Evolutionary conservation across 2,113 vertebrate genomes (phyloP).

Genomic region (Thunnus maccoyii): DNA sequence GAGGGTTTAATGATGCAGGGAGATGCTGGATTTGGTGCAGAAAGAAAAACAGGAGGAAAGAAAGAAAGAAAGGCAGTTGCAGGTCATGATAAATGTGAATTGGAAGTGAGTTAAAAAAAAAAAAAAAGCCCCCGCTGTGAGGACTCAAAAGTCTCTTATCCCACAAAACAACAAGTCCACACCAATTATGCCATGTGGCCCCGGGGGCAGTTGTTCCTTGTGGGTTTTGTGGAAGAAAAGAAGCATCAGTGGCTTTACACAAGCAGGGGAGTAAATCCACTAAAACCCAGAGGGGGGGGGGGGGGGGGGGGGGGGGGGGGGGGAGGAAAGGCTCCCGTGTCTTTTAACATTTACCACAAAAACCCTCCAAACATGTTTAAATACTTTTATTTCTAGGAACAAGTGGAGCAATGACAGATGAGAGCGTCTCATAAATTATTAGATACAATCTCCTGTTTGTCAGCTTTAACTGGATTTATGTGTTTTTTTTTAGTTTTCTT

Average conservation of each 20-base stretch:
- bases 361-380: background rate
- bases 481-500: no score
- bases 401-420: no score
- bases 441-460: no score
- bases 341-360: background rate
- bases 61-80: background rate
- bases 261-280: slow-evolving; percentile 1
- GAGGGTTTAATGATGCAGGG: slow-evolving; percentile 17
- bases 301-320: no score
- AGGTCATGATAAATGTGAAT: slow-evolving; percentile 49
- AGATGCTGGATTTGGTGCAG: background rate
- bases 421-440: no score
- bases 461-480: no score
- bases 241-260: slow-evolving; percentile 20
- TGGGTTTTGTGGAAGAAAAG: slow-evolving; percentile 44
- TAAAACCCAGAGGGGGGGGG: background rate
- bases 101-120: slow-evolving; percentile 62
- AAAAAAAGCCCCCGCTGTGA: slow-evolving; percentile 67
- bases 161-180: slow-evolving; percentile 72
- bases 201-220: slow-evolving; percentile 37
- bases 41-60: background rate
- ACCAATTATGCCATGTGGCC: slow-evolving; percentile 72
- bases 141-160: slow-evolving; percentile 77
- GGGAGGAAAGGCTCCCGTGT: background rate
- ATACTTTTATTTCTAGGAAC: background rate